These are phyloP conservation scores for Muscicapa striata DNA, from an alignment of 2,797 vertebrate species.

Conservation along the genomic window DNA sequence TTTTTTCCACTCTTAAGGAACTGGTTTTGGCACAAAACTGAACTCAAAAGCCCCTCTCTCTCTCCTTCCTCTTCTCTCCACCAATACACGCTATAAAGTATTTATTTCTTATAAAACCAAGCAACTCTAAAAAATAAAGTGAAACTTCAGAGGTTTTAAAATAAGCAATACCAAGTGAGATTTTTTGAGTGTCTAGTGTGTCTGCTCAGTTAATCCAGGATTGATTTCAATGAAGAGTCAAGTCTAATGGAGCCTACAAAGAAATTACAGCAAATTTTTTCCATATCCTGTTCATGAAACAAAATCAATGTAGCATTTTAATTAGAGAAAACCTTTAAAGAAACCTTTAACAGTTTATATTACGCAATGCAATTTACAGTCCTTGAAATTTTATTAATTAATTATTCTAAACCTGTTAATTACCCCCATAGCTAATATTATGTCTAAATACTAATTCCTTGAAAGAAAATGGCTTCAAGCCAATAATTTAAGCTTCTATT, in stretches of 20 bases:
- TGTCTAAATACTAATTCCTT: constrained; percentile 40
- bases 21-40: neutral
- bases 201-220: neutral
- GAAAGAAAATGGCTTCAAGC: constrained; percentile 42
- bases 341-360: neutral
- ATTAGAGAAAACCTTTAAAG: constrained; percentile 8
- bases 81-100: neutral
- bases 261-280: neutral
- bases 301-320: constrained; percentile 8
- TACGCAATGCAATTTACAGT: constrained; percentile 7
- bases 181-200: neutral
- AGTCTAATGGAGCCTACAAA: neutral
- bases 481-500: constrained; percentile 25
- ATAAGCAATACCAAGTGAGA: neutral
- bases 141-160: neutral
- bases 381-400: constrained; percentile 10
- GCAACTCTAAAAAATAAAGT: neutral
- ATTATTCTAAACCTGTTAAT: constrained; percentile 31
- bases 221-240: neutral
- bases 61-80: neutral
- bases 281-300: neutral
- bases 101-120: neutral
- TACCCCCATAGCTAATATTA: neutral
- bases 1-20: neutral
- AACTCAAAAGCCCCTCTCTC: neutral